phyloP scores from a whole-genome alignment of 2,113 vertebrate genomes.

The Stigmatopora nigra region DNA sequence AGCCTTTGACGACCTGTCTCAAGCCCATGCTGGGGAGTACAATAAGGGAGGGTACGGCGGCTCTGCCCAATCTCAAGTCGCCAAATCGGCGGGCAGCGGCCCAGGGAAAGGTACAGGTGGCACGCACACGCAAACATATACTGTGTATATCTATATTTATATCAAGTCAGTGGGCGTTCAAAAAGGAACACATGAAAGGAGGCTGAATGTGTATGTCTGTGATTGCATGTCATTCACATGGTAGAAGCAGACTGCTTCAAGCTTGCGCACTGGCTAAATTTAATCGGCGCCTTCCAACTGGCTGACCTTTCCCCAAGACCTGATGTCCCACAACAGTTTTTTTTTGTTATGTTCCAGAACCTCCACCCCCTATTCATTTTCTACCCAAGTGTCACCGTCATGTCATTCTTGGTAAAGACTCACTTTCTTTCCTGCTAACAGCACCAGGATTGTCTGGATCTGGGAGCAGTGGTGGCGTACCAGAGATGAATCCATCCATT shows the following conservation, averaged over 20 bases:
- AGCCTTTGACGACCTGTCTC: slow-evolving; percentile 94
- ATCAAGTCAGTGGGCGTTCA: slow-evolving; percentile 24
- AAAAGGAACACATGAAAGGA: slow-evolving; percentile 16
- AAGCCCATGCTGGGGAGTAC: slow-evolving; percentile 87
- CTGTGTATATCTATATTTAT: slow-evolving; percentile 2
- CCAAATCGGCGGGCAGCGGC: slow-evolving; percentile 82
- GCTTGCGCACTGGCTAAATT: slow-evolving; percentile 32
- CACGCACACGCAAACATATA: slow-evolving; percentile 27
- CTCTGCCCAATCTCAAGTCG: slow-evolving; percentile 82
- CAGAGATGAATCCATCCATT: slow-evolving; percentile 87
- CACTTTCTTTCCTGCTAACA: slow-evolving; percentile 19
- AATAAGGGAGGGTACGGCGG: slow-evolving; percentile 90
- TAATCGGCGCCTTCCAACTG: slow-evolving; percentile 54
- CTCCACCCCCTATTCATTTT: not conserved
- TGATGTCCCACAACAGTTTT: slow-evolving; percentile 23
- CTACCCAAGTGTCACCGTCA: not conserved
- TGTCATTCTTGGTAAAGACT: not conserved
- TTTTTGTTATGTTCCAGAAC: not conserved
- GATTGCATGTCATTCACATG: slow-evolving; percentile 25
- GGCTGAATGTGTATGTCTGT: slow-evolving; percentile 50
- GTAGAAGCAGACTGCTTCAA: slow-evolving; percentile 22
- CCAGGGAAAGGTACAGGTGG: slow-evolving; percentile 85
- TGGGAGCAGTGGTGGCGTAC: slow-evolving; percentile 80
- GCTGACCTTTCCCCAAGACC: slow-evolving; percentile 49
- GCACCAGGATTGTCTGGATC: slow-evolving; percentile 83